Evolutionary conservation across 1,140 invertebrate genomes (phyloP), one percentile per base, ranked within the genome.

Genomic region (Laupala kohalensis): DNA sequence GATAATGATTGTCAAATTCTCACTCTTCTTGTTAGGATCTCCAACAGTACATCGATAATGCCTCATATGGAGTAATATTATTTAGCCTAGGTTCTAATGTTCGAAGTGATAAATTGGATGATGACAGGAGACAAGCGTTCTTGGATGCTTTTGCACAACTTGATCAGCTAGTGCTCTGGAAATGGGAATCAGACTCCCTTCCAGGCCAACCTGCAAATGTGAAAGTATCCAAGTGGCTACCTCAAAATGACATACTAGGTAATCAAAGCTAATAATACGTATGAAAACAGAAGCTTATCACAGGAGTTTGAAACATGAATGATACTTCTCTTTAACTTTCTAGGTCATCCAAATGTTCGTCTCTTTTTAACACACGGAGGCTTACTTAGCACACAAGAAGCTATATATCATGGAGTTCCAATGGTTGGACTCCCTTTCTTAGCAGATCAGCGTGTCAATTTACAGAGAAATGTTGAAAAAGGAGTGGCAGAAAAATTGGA

Each of bases 121-220:
- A 82, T 6, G 81, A 85, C 5, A 84, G 85, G 73, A 73, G 87
- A 0, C 76, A 86, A 75, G 84, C 80, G 6, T 84, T 92, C 68
- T 76, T 90, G 13, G 82, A 81, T 23, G 84, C 84, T 3, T 88
- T 90, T 73, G 77, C 83, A 0, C 78, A 83, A 37, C 74, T 90
- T 2, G 84, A 86, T 29, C 85, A 89, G 70, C 81, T 83, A 73
- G 85, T 90, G 37, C 80, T 91, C 68, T 90, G 89, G 89, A 90
- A 90, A 81, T 92, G 87, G 87, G 88, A 90, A 77, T 83, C 82
- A 70, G 84, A 88, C 5, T 80, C 80, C 2, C 75, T 86, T 72
- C 76, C 82, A 2, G 78, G 83, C n/a, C 81, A 87, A 25, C 67
- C 67, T 27, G 12, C 0, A 15, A 68, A 68, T 68, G 25, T 68